A percentile compares a stretch with the other conserved stretches of the same genome.
Conservation (phyloP, 2,797 vertebrate species). For the Dermochelys coriacea region DNA sequence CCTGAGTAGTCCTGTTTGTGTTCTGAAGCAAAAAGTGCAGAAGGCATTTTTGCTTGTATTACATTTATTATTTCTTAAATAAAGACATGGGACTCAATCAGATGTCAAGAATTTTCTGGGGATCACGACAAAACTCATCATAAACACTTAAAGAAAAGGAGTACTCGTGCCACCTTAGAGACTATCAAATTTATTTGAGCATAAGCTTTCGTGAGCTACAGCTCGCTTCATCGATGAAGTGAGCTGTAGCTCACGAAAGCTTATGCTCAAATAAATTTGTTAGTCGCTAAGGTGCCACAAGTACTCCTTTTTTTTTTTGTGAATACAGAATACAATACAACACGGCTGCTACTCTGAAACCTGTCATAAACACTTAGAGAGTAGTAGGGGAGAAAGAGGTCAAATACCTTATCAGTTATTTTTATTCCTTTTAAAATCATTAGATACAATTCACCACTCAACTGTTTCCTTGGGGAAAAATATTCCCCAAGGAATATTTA, state of each 20-base stretch:
- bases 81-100: not conserved
- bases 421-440: not conserved
- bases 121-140: not conserved
- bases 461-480: not conserved
- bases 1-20: not conserved
- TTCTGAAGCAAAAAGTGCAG: not conserved
- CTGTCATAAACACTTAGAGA: not conserved
- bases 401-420: not conserved
- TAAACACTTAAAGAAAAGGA: not conserved
- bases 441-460: not conserved
- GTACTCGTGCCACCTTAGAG: no score
- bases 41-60: constrained; percentile 4
- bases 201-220: no score
- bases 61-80: not conserved
- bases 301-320: no score
- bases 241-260: no score
- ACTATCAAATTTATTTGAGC: no score
- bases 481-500: no score
- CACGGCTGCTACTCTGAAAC: no score
- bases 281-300: no score
- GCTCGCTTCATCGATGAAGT: no score
- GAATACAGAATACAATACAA: no score
- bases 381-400: not conserved
- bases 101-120: not conserved
- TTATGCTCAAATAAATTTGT: no score